Percentiles rank a stretch among this genome's conserved stretches.
These are phyloP conservation scores for Maniola jurtina DNA, from an alignment of 1,140 invertebrate genomes.

Conservation along the genomic window DNA sequence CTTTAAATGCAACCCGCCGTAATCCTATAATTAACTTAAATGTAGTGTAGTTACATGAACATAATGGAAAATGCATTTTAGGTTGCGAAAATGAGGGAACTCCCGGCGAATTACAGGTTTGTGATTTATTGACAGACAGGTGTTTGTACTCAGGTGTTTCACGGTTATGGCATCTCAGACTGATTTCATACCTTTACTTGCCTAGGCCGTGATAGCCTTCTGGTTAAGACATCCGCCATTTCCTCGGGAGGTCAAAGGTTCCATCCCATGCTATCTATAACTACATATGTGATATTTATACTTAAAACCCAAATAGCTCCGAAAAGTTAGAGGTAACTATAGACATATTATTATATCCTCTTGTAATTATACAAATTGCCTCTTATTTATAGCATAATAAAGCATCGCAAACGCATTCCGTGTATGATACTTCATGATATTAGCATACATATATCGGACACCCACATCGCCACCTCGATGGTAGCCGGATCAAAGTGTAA, in stretches of 20 bases:
- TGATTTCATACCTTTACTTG: not conserved
- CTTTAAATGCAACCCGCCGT: constrained; percentile 70
- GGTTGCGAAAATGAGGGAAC: constrained; percentile 56
- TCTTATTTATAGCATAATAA: constrained; percentile 45
- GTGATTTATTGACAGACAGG: constrained; percentile 62
- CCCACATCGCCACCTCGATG: constrained; percentile 68
- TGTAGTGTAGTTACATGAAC: constrained; percentile 61
- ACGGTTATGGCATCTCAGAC: not conserved
- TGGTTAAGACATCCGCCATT: too few species aligned
- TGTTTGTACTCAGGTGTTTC: constrained; percentile 34
- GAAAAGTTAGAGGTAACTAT: not conserved
- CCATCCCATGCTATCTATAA: too few species aligned
- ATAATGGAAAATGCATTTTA: constrained; percentile 72
- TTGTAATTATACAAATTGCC: constrained; percentile 22
- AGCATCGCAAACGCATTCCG: constrained; percentile 41
- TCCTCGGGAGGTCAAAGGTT: too few species aligned
- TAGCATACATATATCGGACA: constrained; percentile 70
- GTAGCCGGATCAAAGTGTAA: constrained; percentile 72
- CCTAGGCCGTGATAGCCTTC: not conserved
- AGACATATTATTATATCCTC: not conserved
- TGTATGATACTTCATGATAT: constrained; percentile 35
- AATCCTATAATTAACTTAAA: constrained; percentile 78
- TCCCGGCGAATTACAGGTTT: constrained; percentile 57
- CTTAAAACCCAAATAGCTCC: too few species aligned
- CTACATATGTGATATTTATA: too few species aligned